These are phyloP conservation scores for Crotophaga sulcirostris DNA, from an alignment of 2,113 vertebrate genomes.

Conservation along the genomic window DNA sequence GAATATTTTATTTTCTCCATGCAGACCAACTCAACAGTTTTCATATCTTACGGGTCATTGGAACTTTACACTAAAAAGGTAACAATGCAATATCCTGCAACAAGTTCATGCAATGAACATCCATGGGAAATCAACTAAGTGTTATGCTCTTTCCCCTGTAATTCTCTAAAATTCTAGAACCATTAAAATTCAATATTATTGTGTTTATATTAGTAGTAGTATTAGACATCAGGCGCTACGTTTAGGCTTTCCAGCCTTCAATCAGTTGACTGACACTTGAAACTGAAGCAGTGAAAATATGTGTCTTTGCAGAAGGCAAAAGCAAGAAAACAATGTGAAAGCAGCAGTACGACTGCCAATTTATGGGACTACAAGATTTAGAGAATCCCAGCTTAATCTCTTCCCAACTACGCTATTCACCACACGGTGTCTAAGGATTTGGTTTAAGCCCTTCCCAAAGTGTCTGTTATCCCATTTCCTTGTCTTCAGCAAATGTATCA, in stretches of 20 bases:
- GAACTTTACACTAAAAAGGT: not conserved
- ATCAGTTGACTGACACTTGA: not conserved
- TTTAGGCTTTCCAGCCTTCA: not conserved
- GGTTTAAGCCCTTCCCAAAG: slow-evolving; percentile 21
- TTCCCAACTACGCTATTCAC: not conserved
- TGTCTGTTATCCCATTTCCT: not conserved
- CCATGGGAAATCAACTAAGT: not conserved
- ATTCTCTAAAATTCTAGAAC: not conserved
- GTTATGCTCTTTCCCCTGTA: not conserved
- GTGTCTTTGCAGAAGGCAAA: not conserved
- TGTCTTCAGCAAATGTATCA: not conserved
- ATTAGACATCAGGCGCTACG: not conserved
- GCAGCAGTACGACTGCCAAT: not conserved
- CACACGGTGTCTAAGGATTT: not conserved
- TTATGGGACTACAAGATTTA: not conserved
- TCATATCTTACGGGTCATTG: not conserved
- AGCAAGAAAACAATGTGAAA: slow-evolving; percentile 15
- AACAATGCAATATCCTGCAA: not conserved
- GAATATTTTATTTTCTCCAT: not conserved
- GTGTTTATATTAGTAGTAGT: not conserved
- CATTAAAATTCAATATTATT: not conserved
- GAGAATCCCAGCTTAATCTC: slow-evolving; percentile 22
- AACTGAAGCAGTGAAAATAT: not conserved
- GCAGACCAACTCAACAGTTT: not conserved
- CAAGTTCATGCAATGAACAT: not conserved